These are phyloP conservation scores for Drosophila anceps DNA, from an alignment of 2,888 invertebrate genomes.

Conservation along the genomic window DNA sequence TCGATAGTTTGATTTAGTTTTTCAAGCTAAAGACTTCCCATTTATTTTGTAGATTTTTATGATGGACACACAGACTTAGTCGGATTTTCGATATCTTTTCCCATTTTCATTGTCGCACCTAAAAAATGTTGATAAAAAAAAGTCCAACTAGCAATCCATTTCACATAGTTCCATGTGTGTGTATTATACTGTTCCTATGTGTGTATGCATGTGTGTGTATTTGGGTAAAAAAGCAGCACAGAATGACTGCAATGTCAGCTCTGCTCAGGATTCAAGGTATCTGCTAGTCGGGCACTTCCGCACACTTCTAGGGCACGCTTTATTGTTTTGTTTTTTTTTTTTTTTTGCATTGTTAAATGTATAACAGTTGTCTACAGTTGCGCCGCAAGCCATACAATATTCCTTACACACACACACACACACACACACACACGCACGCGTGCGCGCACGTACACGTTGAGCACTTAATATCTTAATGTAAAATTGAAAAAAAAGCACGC, in stretches of 20 bases:
- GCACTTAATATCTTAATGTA: conserved; percentile 66
- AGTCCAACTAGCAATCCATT: neutral
- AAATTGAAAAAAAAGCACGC: conserved; percentile 3
- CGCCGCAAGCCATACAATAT: conserved; percentile 17
- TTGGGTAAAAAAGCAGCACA: neutral
- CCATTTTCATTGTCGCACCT: no score
- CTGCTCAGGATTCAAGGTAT: neutral
- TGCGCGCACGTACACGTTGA: neutral
- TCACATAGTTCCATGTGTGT: no score
- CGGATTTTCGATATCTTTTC: neutral
- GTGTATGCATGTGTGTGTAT: no score
- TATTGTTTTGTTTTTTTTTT: neutral
- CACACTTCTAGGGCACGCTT: neutral
- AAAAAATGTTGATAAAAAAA: neutral
- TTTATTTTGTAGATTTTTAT: neutral
- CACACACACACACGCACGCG: neutral
- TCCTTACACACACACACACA: neutral
- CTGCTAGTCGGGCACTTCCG: neutral
- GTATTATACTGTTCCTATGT: no score
- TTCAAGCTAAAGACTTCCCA: no score
- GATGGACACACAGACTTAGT: neutral
- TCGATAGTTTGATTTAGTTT: neutral
- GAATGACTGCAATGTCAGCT: no score
- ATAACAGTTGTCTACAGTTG: conserved; percentile 30
- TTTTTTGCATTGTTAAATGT: conserved; percentile 28